Percentiles rank a stretch among this genome's conserved stretches.
These are phyloP conservation scores for Geophilus truncorum DNA, from an alignment of 2,888 invertebrate genomes.

Conservation along the genomic window DNA sequence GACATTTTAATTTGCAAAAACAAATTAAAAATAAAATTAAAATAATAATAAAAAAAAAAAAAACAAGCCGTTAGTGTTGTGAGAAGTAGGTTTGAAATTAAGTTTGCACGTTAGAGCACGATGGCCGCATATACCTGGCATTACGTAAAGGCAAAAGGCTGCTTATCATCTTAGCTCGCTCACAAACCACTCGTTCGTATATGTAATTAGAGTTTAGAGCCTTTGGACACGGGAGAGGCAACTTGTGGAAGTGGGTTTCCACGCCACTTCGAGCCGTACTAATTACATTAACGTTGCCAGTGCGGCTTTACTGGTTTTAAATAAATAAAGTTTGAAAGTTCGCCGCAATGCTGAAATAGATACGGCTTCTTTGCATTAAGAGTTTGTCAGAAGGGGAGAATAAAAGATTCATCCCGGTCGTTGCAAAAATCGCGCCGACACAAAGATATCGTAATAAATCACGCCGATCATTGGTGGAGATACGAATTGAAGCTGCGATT, in stretches of 20 bases:
- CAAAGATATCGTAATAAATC: too few relatives aligned
- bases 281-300: background rate
- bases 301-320: background rate
- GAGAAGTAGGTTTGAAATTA: background rate
- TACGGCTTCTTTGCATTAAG: background rate
- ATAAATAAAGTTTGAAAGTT: background rate
- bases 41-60: background rate
- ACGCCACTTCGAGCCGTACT: background rate
- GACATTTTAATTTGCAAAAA: background rate
- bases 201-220: background rate
- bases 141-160: background rate
- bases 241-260: background rate
- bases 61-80: background rate
- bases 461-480: too few relatives aligned
- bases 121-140: background rate
- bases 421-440: background rate
- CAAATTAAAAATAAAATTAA: background rate
- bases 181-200: background rate
- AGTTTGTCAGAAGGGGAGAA: background rate
- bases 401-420: background rate
- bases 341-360: background rate
- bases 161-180: background rate
- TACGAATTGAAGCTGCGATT: too few relatives aligned
- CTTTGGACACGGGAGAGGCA: background rate
- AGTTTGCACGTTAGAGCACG: background rate